Evolutionary conservation across 2,797 vertebrate genomes (phyloP).

Genomic region (Tarsius wallacei): DNA sequence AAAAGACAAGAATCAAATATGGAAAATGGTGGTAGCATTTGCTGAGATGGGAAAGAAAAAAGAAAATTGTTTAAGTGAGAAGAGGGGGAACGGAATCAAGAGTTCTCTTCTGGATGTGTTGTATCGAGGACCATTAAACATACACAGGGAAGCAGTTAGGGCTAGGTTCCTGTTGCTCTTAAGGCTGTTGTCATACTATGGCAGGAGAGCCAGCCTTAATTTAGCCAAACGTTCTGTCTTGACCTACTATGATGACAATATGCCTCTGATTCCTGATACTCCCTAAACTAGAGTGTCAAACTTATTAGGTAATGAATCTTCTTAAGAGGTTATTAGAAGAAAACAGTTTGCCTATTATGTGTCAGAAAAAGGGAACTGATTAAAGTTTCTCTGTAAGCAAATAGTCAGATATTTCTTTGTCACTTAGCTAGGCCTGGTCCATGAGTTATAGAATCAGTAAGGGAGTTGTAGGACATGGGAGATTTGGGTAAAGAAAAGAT

Average conservation of each 20-base stretch:
- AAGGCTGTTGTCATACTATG: not conserved
- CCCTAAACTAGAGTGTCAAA: not conserved
- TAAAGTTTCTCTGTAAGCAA: not conserved
- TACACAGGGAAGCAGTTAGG: not conserved
- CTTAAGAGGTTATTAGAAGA: not conserved
- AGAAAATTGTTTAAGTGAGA: not conserved
- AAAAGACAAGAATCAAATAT: slow-evolving; percentile 14
- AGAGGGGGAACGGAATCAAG: not conserved
- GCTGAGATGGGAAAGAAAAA: not conserved
- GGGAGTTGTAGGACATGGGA: not conserved
- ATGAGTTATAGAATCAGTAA: not conserved
- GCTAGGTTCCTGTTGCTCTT: not conserved
- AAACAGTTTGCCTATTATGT: not conserved
- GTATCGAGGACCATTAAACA: not conserved
- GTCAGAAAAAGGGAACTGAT: not conserved
- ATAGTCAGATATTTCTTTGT: not conserved
- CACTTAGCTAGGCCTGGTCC: not conserved
- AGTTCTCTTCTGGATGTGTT: not conserved
- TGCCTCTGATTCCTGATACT: not conserved
- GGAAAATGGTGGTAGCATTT: not conserved
- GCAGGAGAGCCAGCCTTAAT: not conserved
- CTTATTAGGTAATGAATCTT: not conserved
- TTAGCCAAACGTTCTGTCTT: not conserved
- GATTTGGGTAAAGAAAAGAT: not conserved
- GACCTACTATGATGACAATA: not conserved